Conservation (phyloP, 2,888 invertebrate genomes). For the Parelbella ahira region DNA sequence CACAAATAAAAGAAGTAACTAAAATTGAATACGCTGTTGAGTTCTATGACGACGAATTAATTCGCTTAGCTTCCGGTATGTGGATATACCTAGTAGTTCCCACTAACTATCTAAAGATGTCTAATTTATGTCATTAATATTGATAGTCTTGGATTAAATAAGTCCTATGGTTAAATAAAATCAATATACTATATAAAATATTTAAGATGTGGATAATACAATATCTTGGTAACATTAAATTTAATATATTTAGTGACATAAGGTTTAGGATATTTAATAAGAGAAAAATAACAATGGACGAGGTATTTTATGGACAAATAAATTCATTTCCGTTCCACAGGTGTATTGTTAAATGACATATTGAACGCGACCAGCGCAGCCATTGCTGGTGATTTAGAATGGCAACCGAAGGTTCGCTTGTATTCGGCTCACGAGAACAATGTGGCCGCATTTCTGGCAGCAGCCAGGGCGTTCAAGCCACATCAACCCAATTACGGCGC, state of each 20-base stretch:
- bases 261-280: too few species aligned
- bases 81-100: too few species aligned
- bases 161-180: too few species aligned
- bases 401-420: slow-evolving; percentile 63
- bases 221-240: too few species aligned
- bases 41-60: slow-evolving; percentile 55
- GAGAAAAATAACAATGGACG: too few species aligned
- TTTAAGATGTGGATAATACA: too few species aligned
- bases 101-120: too few species aligned
- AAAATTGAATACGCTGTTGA: slow-evolving; percentile 65
- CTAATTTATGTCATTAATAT: too few species aligned
- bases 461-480: slow-evolving; percentile 74
- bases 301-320: too few species aligned
- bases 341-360: slow-evolving; percentile 72
- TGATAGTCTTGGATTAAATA: too few species aligned
- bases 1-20: slow-evolving; percentile 65
- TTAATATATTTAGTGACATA: too few species aligned
- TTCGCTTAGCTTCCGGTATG: slow-evolving; percentile 62
- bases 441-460: slow-evolving; percentile 79
- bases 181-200: too few species aligned
- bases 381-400: slow-evolving; percentile 54
- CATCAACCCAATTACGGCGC: slow-evolving; percentile 81
- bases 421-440: slow-evolving; percentile 84
- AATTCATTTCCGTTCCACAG: slow-evolving; percentile 40
- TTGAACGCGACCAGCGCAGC: slow-evolving; percentile 63